These are phyloP conservation scores for Nycticebus coucang DNA, from an alignment of 2,113 vertebrate species.

Conservation along the genomic window DNA sequence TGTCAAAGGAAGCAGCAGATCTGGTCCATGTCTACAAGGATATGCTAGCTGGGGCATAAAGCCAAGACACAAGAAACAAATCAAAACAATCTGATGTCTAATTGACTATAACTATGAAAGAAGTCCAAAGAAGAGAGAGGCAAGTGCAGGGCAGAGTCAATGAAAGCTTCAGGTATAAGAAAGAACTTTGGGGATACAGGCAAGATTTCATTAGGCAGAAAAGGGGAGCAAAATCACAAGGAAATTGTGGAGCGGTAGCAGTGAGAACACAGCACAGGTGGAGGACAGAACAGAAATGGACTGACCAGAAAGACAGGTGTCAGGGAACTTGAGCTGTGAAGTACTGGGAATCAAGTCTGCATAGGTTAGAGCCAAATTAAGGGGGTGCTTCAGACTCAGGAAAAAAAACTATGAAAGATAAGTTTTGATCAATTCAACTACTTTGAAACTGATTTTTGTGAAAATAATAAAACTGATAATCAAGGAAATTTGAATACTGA, in stretches of 20 bases:
- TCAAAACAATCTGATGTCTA: slow-evolving; percentile 1
- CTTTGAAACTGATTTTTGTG: slow-evolving; percentile 11
- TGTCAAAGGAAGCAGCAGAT: not conserved
- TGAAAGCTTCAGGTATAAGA: not conserved
- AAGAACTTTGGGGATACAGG: not conserved
- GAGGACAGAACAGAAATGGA: not conserved
- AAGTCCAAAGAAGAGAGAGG: not conserved
- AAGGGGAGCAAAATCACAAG: not conserved
- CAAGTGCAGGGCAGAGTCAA: not conserved
- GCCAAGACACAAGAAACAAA: slow-evolving; percentile 2
- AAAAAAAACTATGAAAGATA: not conserved
- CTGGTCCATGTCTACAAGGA: not conserved
- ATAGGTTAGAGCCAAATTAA: not conserved
- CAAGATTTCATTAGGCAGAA: not conserved
- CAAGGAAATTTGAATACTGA: not conserved
- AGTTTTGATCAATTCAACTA: slow-evolving; percentile 9
- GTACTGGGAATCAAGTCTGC: not conserved
- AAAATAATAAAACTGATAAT: slow-evolving; percentile 40
- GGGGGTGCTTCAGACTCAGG: not conserved
- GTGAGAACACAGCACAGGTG: not conserved
- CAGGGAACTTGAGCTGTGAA: not conserved
- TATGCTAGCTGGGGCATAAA: slow-evolving; percentile 3
- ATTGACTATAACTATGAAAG: not conserved
- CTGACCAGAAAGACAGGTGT: not conserved
- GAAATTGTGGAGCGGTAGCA: not conserved